phyloP scores from a whole-genome alignment of 2,888 invertebrate genomes.

The Heliconius aoede region DNA sequence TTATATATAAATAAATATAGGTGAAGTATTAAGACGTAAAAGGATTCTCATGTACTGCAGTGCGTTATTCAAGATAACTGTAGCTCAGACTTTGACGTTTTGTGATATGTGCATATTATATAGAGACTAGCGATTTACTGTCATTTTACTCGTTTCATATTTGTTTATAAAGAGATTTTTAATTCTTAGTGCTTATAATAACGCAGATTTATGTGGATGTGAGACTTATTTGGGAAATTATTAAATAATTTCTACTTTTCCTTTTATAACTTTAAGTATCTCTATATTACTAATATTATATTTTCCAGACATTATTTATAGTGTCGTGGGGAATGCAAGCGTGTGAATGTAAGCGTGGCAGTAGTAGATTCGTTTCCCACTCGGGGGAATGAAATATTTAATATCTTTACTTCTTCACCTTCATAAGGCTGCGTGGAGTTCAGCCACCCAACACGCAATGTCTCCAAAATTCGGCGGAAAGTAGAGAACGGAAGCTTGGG shows the following conservation, averaged over 20 bases:
- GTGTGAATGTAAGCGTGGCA: no score
- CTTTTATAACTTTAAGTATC: neutral
- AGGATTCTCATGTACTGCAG: conserved; percentile 52
- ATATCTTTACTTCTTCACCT: no score
- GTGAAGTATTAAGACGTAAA: conserved; percentile 42
- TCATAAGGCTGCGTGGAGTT: no score
- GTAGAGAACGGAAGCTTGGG: no score
- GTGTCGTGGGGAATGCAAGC: no score
- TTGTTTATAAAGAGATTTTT: neutral
- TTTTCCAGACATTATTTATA: neutral
- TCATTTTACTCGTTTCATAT: neutral
- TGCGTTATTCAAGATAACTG: conserved; percentile 53
- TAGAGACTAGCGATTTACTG: neutral
- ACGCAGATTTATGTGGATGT: neutral
- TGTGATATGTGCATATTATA: conserved; percentile 21
- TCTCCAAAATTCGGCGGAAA: no score
- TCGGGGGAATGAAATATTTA: no score
- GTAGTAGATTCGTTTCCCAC: no score
- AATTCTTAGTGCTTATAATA: neutral
- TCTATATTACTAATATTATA: neutral
- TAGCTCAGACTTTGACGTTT: conserved; percentile 49
- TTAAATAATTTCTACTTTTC: neutral
- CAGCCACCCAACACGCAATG: no score
- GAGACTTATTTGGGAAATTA: neutral
- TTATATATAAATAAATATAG: conserved; percentile 13